These are phyloP conservation scores for Acanthurus leucopareius DNA, from an alignment of 2,797 vertebrate species.

Conservation along the genomic window DNA sequence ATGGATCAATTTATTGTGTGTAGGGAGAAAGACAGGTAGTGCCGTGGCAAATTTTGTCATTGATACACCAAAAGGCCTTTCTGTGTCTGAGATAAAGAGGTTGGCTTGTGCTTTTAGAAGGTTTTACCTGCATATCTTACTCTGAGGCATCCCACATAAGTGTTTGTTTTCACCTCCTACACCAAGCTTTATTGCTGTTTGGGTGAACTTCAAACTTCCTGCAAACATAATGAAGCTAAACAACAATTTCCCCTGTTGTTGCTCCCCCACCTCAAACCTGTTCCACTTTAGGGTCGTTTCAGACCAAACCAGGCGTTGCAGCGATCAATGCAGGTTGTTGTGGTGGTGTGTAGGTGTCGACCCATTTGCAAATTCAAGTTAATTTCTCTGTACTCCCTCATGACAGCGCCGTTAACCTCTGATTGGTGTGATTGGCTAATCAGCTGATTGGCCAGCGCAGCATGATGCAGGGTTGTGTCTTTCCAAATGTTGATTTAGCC, in stretches of 20 bases:
- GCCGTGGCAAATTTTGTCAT: slow-evolving; percentile 29
- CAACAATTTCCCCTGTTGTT: not conserved
- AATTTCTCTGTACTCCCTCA: too few relatives aligned
- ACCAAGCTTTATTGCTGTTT: slow-evolving; percentile 43
- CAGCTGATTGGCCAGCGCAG: too few relatives aligned
- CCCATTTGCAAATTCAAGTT: too few relatives aligned
- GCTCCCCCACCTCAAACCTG: slow-evolving; percentile 10
- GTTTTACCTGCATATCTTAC: slow-evolving; percentile 19
- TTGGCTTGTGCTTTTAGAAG: slow-evolving; percentile 13
- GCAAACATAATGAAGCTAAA: slow-evolving; percentile 31
- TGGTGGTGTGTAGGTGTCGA: too few relatives aligned
- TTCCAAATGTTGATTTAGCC: too few relatives aligned
- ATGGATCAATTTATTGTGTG: slow-evolving; percentile 44
- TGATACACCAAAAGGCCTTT: slow-evolving; percentile 32
- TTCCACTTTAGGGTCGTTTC: not conserved
- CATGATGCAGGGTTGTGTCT: too few relatives aligned
- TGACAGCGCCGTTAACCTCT: too few relatives aligned
- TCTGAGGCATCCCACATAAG: slow-evolving; percentile 15
- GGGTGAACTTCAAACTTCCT: slow-evolving; percentile 33
- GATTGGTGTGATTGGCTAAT: too few relatives aligned
- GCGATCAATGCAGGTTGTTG: too few relatives aligned
- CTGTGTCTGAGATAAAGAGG: slow-evolving; percentile 28
- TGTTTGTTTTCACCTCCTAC: slow-evolving; percentile 46
- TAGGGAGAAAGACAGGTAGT: slow-evolving; percentile 41
- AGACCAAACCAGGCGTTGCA: not conserved